phyloP scores from a whole-genome alignment of 1,140 invertebrate genomes.

The Drosophila orosa region DNA sequence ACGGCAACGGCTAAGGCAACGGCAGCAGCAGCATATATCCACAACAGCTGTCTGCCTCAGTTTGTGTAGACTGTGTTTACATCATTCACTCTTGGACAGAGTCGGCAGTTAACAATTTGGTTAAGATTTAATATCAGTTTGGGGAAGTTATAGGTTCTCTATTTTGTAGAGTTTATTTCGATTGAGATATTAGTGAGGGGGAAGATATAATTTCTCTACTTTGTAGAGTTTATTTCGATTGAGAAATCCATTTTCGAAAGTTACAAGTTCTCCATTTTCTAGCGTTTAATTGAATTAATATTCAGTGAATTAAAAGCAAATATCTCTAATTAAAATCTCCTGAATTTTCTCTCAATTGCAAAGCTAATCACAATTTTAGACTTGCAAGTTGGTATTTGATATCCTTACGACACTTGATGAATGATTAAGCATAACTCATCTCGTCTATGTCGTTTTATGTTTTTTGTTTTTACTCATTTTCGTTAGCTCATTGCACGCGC shows the following conservation, averaged over 20 bases:
- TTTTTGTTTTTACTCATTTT: slow-evolving; percentile 18
- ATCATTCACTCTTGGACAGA: slow-evolving; percentile 58
- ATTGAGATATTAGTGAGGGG: too few relatives aligned
- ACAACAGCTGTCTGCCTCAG: slow-evolving; percentile 54
- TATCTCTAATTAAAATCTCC: too few relatives aligned
- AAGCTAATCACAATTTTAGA: too few relatives aligned
- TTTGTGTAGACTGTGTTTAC: slow-evolving; percentile 29
- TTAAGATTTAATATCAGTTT: background rate
- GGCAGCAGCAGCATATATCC: slow-evolving; percentile 30
- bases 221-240: background rate
- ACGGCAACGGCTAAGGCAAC: slow-evolving; percentile 43
- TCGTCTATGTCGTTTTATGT: background rate
- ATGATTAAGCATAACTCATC: background rate
- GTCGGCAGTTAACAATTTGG: background rate
- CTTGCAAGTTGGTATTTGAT: too few relatives aligned
- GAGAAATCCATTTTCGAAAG: too few relatives aligned
- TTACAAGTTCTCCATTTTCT: background rate
- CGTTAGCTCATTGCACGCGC: slow-evolving; percentile 41
- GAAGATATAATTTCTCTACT: background rate
- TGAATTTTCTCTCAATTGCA: too few relatives aligned
- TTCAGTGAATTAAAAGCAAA: too few relatives aligned
- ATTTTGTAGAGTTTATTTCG: background rate
- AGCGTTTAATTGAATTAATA: too few relatives aligned
- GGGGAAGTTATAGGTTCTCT: background rate
- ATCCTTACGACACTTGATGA: slow-evolving; percentile 7